Base-by-base conservation (phyloP, 2,888 invertebrate genomes). In the Alentia gelatinosa region DNA sequence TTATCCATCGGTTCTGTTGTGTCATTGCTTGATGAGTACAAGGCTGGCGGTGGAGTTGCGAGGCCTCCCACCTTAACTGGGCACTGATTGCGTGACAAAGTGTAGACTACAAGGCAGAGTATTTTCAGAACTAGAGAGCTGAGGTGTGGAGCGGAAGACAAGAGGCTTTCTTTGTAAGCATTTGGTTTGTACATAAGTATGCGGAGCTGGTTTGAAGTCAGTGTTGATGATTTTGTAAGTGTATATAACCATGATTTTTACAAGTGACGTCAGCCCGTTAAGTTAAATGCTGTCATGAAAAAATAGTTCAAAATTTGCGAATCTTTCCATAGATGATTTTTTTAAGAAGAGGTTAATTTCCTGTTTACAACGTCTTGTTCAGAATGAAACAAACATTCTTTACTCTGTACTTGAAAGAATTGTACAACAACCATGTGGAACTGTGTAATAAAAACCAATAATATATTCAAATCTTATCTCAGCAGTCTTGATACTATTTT, bases 141-240 rank as follows among this genome's bases (percentile, higher is more conserved):
- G n/a, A 26, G 23, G 79, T 79, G 9, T 35, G 79, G 15, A 79
- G 79, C 26, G 26, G 3, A 79, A 19, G n/a, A 15, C 12, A 12
- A 12, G 68, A 9, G 68, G 68, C 68, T 68, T 68, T 68, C 26
- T 68, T 26, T 68, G 68, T 68, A 26, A 68, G 68, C 79, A 39
- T 79, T 79, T 35, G 37, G 79, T 79, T 79, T 79, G 79, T 79
- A 79, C 39, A 39, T 79, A 79, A 19, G 79, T 79, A 35, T 37
- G 37, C 79, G 15, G 68, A 68, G 33, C 56, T 30, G 12, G 68
- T 19, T 30, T 30, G 1, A 39, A 79, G 33, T 74, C 35, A 33
- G 35, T 79, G 79, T 79, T 79, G 79, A 35, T 79, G 79, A 79
- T 79, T 79, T 68, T 79, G 37, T 79, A 79, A 35, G 79, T 79